Evolutionary conservation across 2,113 vertebrate genomes (phyloP).

Genomic region (Cisticola juncidis): DNA sequence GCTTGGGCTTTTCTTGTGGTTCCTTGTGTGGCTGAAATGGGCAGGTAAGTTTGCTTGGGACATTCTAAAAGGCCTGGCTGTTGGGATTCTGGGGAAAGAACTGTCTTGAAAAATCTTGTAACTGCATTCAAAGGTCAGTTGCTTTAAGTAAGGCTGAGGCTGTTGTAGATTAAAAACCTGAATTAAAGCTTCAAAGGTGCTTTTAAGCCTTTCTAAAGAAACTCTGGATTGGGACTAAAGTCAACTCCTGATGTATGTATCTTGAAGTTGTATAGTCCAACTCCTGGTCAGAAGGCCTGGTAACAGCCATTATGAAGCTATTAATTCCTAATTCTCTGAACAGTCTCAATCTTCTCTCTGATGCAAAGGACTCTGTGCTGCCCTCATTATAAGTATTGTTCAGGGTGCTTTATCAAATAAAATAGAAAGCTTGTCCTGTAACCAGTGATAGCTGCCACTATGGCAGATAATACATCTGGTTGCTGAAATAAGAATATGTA

Average conservation of each 20-base stretch:
- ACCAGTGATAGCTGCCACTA: not conserved
- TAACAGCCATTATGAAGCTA: not conserved
- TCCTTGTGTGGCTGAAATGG: accelerated
- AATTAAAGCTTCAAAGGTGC: not conserved
- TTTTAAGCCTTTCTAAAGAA: not conserved
- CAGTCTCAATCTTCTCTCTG: not conserved
- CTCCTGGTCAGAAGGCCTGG: not conserved
- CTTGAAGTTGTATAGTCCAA: not conserved
- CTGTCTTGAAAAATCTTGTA: not conserved
- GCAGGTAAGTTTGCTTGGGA: not conserved
- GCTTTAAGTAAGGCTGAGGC: not conserved
- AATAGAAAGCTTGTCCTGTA: not conserved
- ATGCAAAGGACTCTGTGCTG: not conserved
- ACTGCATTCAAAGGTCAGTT: not conserved
- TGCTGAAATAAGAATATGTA: not conserved
- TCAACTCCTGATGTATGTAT: accelerated
- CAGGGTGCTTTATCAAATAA: not conserved
- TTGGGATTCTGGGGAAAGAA: accelerated
- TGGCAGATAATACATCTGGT: not conserved
- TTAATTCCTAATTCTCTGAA: not conserved
- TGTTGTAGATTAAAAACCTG: not conserved
- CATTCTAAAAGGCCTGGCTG: no score
- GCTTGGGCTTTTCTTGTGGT: accelerated
- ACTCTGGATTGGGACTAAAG: not conserved
- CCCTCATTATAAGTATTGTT: not conserved